Evolutionary conservation across 2,797 vertebrate species (phyloP).

Genomic region (Coranthus polyacanthus): DNA sequence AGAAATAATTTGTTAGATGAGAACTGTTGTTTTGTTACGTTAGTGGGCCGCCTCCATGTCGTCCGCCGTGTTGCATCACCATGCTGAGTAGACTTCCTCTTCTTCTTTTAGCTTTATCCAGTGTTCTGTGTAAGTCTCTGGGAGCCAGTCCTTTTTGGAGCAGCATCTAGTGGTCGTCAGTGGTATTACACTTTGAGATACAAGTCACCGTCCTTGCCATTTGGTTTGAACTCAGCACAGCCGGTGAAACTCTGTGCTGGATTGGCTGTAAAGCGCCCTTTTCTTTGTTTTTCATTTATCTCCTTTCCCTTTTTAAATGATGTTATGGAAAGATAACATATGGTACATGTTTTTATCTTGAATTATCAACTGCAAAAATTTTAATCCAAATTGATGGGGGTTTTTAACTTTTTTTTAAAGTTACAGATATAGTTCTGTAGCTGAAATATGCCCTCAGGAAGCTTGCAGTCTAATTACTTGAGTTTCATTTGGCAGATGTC

Average conservation of each 20-base stretch:
- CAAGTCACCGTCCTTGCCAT: too few species aligned
- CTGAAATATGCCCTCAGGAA: slow-evolving; percentile 17
- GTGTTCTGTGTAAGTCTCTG: too few species aligned
- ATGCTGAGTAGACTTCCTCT: too few species aligned
- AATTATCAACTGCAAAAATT: not conserved
- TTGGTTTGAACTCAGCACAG: not conserved
- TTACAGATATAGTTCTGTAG: not conserved
- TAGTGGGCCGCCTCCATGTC: too few species aligned
- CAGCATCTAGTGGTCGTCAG: too few species aligned
- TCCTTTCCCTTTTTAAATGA: not conserved
- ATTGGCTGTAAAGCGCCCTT: too few species aligned
- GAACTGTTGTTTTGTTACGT: too few species aligned
- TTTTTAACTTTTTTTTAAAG: slow-evolving; percentile 4
- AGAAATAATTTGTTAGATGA: too few species aligned
- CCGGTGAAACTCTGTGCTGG: not conserved
- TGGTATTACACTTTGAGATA: too few species aligned
- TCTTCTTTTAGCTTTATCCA: too few species aligned
- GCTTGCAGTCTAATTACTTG: slow-evolving; percentile 15
- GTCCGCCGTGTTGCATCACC: too few species aligned
- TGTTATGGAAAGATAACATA: not conserved
- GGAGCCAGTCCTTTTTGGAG: too few species aligned
- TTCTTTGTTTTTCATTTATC: not conserved
- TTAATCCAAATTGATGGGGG: not conserved
- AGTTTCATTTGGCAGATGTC: slow-evolving; percentile 44
- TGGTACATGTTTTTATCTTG: not conserved